phyloP scores from a whole-genome alignment of 2,113 vertebrate species.

The Gymnorhina tibicen region DNA sequence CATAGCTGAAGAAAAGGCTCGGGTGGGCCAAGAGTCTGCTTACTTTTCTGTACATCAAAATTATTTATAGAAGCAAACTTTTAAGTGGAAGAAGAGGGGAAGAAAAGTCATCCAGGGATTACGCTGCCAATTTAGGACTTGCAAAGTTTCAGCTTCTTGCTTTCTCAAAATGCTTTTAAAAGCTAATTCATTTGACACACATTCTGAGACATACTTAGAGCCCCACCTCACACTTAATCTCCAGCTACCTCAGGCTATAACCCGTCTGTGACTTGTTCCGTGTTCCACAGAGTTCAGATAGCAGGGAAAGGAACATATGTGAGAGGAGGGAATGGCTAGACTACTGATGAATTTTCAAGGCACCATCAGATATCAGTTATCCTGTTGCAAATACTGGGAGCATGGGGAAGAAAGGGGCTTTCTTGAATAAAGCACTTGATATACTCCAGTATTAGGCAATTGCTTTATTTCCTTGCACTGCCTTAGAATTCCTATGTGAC shows the following conservation, averaged over 20 bases:
- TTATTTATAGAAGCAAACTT: slow-evolving; percentile 1
- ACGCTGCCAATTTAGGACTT: not conserved
- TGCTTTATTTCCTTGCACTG: not conserved
- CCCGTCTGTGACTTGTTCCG: not conserved
- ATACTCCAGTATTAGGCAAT: not conserved
- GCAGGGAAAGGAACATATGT: not conserved
- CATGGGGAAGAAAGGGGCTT: not conserved
- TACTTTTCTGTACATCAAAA: not conserved
- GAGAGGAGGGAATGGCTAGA: not conserved
- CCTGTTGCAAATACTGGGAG: not conserved
- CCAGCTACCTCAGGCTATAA: not conserved
- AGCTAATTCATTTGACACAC: slow-evolving; percentile 17
- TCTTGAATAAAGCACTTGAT: not conserved
- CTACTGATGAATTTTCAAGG: not conserved
- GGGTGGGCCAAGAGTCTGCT: not conserved
- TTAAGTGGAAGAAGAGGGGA: not conserved
- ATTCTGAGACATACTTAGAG: not conserved
- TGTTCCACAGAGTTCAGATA: not conserved
- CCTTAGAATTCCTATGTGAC: not conserved
- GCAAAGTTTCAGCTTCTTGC: not conserved
- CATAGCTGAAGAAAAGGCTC: not conserved
- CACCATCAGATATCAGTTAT: not conserved
- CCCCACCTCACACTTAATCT: not conserved
- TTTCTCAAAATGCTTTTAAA: not conserved
- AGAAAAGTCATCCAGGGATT: not conserved